These are phyloP conservation scores for Oreochromis tanganicae DNA, from an alignment of 2,113 vertebrate genomes.

Conservation along the genomic window DNA sequence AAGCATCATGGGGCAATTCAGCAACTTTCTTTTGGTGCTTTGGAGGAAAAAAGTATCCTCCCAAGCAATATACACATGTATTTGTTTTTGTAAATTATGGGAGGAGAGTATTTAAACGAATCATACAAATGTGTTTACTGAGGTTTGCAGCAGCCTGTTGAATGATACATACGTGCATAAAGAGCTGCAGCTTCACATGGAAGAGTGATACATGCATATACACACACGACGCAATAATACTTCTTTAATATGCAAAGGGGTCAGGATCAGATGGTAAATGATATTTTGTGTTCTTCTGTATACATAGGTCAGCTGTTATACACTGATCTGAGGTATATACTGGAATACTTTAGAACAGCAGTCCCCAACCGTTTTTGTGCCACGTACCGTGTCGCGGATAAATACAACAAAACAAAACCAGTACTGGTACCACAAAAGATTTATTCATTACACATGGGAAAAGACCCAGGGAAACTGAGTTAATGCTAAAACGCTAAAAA, in stretches of 20 bases:
- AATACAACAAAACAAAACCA: not conserved
- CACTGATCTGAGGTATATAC: not conserved
- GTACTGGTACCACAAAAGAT: not conserved
- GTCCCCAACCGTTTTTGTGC: rapidly evolving
- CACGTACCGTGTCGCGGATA: rapidly evolving
- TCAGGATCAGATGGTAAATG: not conserved
- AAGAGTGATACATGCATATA: no score
- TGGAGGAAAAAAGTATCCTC: not conserved
- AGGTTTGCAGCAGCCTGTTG: not conserved
- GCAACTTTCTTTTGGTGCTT: rapidly evolving
- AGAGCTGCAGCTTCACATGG: not conserved
- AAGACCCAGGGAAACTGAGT: not conserved
- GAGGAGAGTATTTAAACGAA: not conserved
- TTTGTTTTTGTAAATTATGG: not conserved
- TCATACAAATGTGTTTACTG: not conserved
- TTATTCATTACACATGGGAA: rapidly evolving
- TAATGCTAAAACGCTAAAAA: rapidly evolving
- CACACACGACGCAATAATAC: not conserved
- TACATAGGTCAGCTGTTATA: not conserved
- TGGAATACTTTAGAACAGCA: not conserved
- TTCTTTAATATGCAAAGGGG: not conserved
- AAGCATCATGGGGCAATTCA: not conserved
- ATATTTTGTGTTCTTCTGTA: not conserved
- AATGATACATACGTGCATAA: not conserved
- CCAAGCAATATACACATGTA: not conserved